Percentiles rank a stretch among this genome's conserved stretches.
Evolutionary conservation across 1,140 invertebrate species (phyloP).

Genomic region (Drosophila serrata): DNA sequence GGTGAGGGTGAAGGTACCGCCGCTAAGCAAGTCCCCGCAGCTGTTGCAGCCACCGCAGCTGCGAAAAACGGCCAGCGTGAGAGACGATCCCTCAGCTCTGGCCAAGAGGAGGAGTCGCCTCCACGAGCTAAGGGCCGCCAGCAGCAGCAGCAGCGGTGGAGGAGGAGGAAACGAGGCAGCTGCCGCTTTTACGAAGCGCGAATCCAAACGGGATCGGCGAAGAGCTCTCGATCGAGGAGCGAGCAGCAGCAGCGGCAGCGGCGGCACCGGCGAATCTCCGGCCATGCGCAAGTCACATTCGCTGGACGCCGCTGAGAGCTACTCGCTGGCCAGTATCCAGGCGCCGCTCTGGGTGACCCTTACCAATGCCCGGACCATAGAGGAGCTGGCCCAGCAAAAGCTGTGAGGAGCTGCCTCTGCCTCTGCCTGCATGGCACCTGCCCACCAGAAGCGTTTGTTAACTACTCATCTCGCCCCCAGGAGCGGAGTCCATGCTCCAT

Average conservation of each 20-base stretch:
- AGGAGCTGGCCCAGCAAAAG: constrained; percentile 77
- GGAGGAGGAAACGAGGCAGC: constrained; percentile 38
- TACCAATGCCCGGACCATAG: constrained; percentile 88
- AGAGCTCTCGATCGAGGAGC: constrained; percentile 15
- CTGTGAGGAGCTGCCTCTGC: constrained; percentile 37
- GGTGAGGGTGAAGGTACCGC: neutral
- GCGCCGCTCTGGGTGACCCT: constrained; percentile 89
- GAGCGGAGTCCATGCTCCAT: constrained; percentile 1
- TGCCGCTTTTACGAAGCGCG: constrained; percentile 59
- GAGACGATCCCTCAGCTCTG: constrained; percentile 57
- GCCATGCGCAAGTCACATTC: constrained; percentile 76
- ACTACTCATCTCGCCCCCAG: constrained; percentile 3
- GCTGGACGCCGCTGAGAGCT: constrained; percentile 69
- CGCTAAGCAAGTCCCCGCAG: constrained; percentile 34
- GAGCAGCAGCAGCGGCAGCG: constrained; percentile 14
- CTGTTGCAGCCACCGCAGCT: constrained; percentile 63
- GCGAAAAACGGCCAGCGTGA: constrained; percentile 61
- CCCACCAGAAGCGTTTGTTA: constrained; percentile 23
- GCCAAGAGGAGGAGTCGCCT: constrained; percentile 72
- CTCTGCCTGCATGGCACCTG: constrained; percentile 1
- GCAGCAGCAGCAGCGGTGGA: constrained; percentile 36
- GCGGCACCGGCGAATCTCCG: neutral
- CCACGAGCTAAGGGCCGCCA: constrained; percentile 61
- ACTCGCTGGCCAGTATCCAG: constrained; percentile 81
- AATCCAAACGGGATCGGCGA: constrained; percentile 58